These are phyloP conservation scores for Nipponacmea schrenckii DNA, from an alignment of 2,888 invertebrate species.

Conservation along the genomic window DNA sequence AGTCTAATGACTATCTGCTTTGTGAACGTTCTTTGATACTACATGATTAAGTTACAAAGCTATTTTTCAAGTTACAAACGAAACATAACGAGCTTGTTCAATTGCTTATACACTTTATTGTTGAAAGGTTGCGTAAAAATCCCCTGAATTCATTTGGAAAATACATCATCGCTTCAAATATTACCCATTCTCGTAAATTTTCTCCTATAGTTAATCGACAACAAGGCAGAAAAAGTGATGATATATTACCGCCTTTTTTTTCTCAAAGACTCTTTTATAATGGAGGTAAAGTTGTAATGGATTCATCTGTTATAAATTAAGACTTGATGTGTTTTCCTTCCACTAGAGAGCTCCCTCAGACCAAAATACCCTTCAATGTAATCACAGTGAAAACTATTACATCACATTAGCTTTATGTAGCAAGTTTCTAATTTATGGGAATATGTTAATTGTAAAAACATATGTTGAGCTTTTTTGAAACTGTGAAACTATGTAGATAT, in stretches of 20 bases:
- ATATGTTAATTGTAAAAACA: constrained; percentile 1
- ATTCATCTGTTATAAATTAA: constrained; percentile 7
- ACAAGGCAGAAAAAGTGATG: constrained; percentile 6
- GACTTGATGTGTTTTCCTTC: not conserved
- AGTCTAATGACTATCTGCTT: not conserved
- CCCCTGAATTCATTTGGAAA: not conserved
- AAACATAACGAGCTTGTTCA: not conserved
- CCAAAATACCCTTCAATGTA: no score
- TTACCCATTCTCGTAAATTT: not conserved
- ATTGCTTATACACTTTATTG: constrained; percentile 2
- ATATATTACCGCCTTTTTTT: constrained; percentile 3
- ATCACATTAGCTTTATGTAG: not conserved
- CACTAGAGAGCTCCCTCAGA: no score
- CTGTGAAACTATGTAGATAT: no score
- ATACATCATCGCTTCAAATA: not conserved
- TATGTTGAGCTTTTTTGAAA: not conserved
- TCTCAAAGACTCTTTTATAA: constrained; percentile 5
- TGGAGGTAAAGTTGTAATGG: not conserved
- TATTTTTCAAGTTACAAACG: not conserved
- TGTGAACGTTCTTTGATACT: not conserved
- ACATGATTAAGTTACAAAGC: not conserved
- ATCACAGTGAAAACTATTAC: no score
- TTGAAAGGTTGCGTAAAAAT: constrained; percentile 3
- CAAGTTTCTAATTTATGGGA: constrained; percentile 1
- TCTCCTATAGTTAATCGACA: constrained; percentile 1